Conservation (phyloP, 2,797 vertebrate genomes). For the Urophycis tenuis region DNA sequence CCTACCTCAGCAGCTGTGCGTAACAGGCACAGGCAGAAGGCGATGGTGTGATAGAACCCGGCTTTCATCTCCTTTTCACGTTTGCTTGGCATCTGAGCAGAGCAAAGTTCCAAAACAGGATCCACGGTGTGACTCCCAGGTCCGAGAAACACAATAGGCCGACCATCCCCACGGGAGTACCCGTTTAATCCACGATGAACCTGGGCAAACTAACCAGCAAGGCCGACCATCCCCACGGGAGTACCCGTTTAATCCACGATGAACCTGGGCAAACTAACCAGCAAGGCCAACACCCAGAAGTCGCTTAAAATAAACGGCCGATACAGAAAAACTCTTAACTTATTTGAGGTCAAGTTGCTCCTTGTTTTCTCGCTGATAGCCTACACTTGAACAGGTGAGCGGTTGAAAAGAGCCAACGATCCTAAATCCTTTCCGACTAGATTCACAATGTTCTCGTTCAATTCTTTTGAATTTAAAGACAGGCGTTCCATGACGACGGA, state of each 20-base stretch:
- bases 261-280: background rate
- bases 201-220: background rate
- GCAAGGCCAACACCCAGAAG: background rate
- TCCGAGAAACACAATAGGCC: slow-evolving; percentile 61
- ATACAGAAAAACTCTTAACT: background rate
- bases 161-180: slow-evolving; percentile 79
- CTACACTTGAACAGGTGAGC: slow-evolving; percentile 2
- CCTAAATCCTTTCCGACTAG: background rate
- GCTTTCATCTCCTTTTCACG: slow-evolving; percentile 86
- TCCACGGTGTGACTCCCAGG: slow-evolving; percentile 79
- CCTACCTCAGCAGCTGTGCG: slow-evolving; percentile 78
- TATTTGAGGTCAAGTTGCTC: background rate
- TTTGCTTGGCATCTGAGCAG: slow-evolving; percentile 67
- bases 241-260: slow-evolving; percentile 27
- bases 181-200: slow-evolving; percentile 10
- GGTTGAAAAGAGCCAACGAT: background rate
- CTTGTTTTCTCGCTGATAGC: background rate
- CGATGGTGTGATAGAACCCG: slow-evolving; percentile 79
- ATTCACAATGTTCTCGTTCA: background rate
- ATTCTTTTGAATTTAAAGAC: background rate
- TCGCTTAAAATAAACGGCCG: background rate
- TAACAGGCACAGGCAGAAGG: slow-evolving; percentile 79
- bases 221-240: slow-evolving; percentile 78
- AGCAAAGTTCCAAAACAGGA: slow-evolving; percentile 72
- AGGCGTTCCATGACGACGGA: background rate